Base-by-base conservation (phyloP, 2,888 invertebrate species). In the Catocala sponsa region DNA sequence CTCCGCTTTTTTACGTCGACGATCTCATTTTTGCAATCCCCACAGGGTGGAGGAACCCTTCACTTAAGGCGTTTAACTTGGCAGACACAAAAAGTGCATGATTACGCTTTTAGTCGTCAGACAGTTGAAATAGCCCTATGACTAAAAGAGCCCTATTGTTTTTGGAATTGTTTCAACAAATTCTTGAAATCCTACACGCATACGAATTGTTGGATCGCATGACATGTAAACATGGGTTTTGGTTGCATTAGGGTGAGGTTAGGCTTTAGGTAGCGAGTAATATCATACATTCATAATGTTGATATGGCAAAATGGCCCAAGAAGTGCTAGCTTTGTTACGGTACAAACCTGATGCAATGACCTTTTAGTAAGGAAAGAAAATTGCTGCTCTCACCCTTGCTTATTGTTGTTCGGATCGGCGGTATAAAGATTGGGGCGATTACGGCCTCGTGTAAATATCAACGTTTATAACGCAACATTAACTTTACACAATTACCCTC, bases 11-110 rank as follows among this genome's bases (percentile, higher is more conserved):
- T 63, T 53, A 53, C 48, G 57, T 48, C 50, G 47, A 56, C 58
- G 56, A 55, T 59, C 10, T 43, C 44, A 12, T 64, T 63, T 25
- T 12, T 54, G 11, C 35, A 47, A 38, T 46, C 47, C 46, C 44
- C 15, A 10, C n/a, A 25, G 54, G 52, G 49, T 38, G 10, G 43
- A 47, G 35, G 59, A 71, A 64, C 65, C 70, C 66, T 63, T 63
- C 46, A 54, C 32, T 13, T 59, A 48, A 63, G 53, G 44, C 59
- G 48, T 70, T 71, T 56, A 65, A 70, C 68, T 64, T 68, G 5
- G 53, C 67, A 78, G 71, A 79, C 73, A 63, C 46, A 70, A 69
- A 74, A 74, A 76, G 59, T 46, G 7, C 1, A 32, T 46, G 51
- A 59, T 52, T 15, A 48, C 25, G 43, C 41, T 15, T 41, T 43